Base-by-base conservation (phyloP, 2,797 vertebrate genomes). In the Neomorphus geoffroyi region DNA sequence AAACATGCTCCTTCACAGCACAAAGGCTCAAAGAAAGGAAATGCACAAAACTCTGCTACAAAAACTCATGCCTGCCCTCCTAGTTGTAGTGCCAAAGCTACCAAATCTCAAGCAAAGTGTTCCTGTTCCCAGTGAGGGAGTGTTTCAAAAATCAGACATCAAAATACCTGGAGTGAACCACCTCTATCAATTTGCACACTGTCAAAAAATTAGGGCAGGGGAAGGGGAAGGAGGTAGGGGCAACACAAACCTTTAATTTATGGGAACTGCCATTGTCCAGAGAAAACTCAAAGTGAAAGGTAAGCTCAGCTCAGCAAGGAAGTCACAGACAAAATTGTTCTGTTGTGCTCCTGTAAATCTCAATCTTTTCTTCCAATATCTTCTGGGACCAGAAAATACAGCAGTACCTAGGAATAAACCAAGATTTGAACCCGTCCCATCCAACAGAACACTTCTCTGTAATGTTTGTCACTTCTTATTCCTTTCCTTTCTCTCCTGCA, bases 71-170 rank as follows among this genome's bases (percentile, higher is more conserved):
- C 11, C n/a, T 65, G 23, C 19, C 23, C 45, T 86, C 28, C 50
- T 65, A 16, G 14, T 41, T 9, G 6, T 54, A 26, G 35, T 58
- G 39, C 4, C 43, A 77, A 75, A 77, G n/a, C 2, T 35, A 50
- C 2, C 58, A 66, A 67, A 61, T 32, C 13, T 13, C 33, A 74
- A 61, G 10, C 6, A 90, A 83, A n/a, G 6, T 12, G 41, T 7
- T 72, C 81, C 21, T 62, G 22, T 54, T 61, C 43, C 75, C 61
- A 81, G 0, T 70, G n/a, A 80, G 0, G 2, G 7, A 0, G 0
- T 23, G 7, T 69, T 57, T 88, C 35, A 78, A 71, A 33, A 12
- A 37, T 26, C 15, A 27, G 13, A 4, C 70, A 18, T 69, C 48
- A 54, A 84, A 54, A 18, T 41, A 27, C 19, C 32, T 22, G 9